phyloP scores from a whole-genome alignment of 2,113 vertebrate species.

The Silurus meridionalis region DNA sequence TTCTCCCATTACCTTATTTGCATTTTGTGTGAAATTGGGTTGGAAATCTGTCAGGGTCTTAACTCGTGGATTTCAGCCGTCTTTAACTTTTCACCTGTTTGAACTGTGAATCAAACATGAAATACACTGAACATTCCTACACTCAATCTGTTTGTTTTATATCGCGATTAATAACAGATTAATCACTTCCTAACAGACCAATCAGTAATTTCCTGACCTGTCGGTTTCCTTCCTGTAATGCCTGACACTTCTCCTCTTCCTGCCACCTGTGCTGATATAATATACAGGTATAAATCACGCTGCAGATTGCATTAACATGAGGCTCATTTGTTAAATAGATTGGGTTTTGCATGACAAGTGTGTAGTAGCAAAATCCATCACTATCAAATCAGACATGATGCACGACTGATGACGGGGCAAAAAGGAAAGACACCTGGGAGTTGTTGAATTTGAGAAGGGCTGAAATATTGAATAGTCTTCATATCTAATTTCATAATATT shows the following conservation, averaged over 20 bases:
- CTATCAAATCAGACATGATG: slow-evolving; percentile 25
- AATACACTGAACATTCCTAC: neutral
- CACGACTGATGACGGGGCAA: neutral
- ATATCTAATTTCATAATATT: too few relatives aligned
- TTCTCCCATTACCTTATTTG: neutral
- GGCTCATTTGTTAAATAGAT: slow-evolving; percentile 45
- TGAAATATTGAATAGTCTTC: neutral
- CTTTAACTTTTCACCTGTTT: neutral
- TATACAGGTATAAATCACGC: slow-evolving; percentile 30
- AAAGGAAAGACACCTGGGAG: neutral
- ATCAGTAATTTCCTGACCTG: neutral
- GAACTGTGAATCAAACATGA: neutral
- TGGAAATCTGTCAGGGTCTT: neutral
- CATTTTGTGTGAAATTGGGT: neutral
- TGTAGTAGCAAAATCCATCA: slow-evolving; percentile 29
- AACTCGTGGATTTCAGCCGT: neutral
- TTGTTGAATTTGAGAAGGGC: neutral
- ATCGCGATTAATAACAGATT: neutral
- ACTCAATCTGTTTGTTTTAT: neutral
- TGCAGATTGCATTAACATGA: slow-evolving; percentile 43
- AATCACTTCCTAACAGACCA: neutral
- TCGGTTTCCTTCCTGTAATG: neutral
- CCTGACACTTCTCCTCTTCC: slow-evolving; percentile 6
- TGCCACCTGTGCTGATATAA: neutral
- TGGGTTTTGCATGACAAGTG: slow-evolving; percentile 27